phyloP scores from a whole-genome alignment of 2,888 invertebrate genomes.

The Palloptera scutellata region DNA sequence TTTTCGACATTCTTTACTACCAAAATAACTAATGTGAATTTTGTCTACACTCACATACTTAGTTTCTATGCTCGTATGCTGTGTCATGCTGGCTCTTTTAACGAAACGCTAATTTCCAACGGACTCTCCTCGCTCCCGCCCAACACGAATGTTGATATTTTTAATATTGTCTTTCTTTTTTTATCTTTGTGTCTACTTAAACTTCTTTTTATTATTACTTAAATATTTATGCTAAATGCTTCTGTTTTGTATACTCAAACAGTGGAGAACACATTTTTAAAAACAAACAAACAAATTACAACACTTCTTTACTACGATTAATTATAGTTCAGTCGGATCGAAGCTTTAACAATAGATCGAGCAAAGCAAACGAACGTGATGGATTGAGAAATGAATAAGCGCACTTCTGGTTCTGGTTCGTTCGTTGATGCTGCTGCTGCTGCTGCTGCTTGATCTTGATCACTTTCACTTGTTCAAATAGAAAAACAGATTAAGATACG shows the following conservation, averaged over 20 bases:
- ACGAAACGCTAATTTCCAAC: too few relatives aligned
- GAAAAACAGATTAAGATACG: conserved; percentile 3
- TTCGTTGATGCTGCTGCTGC: neutral
- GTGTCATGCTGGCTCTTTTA: too few relatives aligned
- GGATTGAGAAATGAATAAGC: too few relatives aligned
- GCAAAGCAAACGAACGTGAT: too few relatives aligned
- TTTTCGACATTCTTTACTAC: neutral
- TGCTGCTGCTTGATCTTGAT: neutral
- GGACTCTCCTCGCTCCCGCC: too few relatives aligned
- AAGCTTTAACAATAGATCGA: too few relatives aligned
- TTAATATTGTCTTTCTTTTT: neutral
- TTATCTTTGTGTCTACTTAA: conserved; percentile 11
- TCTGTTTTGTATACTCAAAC: conserved; percentile 12
- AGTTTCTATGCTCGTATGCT: too few relatives aligned
- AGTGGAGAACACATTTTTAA: conserved; percentile 5
- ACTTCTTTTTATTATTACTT: conserved; percentile 15
- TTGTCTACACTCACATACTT: too few relatives aligned
- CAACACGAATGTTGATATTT: too few relatives aligned
- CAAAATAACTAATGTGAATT: too few relatives aligned
- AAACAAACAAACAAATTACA: neutral
- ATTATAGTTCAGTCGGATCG: too few relatives aligned
- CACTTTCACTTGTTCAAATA: conserved; percentile 15
- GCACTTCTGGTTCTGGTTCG: neutral
- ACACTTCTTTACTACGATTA: too few relatives aligned
- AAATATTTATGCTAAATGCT: conserved; percentile 8